Percentiles rank a stretch among this genome's conserved stretches.
phyloP scores from a whole-genome alignment of 2,888 invertebrate species.

The Synergus itoensis region DNA sequence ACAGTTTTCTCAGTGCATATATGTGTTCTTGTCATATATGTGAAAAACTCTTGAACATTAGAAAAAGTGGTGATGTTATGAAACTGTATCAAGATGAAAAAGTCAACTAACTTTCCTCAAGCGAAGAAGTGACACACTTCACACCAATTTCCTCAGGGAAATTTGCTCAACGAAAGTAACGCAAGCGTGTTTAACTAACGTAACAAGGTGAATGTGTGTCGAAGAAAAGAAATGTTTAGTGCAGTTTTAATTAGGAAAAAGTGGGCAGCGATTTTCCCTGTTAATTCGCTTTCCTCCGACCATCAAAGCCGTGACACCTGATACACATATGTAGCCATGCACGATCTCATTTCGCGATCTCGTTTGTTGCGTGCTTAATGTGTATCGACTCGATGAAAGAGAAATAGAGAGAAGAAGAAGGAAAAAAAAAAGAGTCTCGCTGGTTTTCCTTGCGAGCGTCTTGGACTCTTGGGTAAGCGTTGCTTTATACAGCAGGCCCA shows the following conservation, averaged over 20 bases:
- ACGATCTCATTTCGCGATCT: conserved; percentile 44
- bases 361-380: conserved; percentile 50
- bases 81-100: background rate
- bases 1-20: no score
- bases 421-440: conserved; percentile 10
- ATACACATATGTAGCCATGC: conserved; percentile 57
- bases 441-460: conserved; percentile 44
- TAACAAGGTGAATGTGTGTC: conserved; percentile 39
- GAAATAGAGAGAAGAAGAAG: conserved; percentile 44
- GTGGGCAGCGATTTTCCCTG: conserved; percentile 50
- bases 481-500: conserved; percentile 4
- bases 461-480: conserved; percentile 53
- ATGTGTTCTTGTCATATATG: background rate
- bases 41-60: background rate
- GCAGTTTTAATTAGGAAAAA: conserved; percentile 34
- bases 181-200: conserved; percentile 36
- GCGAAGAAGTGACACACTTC: conserved; percentile 20
- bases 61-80: background rate
- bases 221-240: conserved; percentile 34
- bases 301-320: conserved; percentile 57
- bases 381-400: conserved; percentile 52
- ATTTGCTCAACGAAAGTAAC: conserved; percentile 36
- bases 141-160: conserved; percentile 35
- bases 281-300: conserved; percentile 56
- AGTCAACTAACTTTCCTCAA: conserved; percentile 10